Conservation (phyloP, 2,888 invertebrate species). For the Bibio marci region DNA sequence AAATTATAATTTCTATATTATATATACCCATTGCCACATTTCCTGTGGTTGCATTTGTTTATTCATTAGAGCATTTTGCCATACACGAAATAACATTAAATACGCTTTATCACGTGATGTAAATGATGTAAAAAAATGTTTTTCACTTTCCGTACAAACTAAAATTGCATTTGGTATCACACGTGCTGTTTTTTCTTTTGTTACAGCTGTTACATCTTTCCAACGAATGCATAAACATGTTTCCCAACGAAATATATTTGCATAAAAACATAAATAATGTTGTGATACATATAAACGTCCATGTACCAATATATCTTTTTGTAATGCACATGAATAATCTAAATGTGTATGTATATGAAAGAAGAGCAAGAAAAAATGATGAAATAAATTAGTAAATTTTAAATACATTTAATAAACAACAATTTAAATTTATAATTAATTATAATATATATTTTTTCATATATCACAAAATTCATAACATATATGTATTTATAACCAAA, state of each 20-base stretch:
- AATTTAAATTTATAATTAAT: background rate
- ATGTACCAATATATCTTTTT: conserved; percentile 89
- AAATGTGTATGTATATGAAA: no score
- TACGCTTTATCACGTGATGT: conserved; percentile 86
- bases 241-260: conserved; percentile 96
- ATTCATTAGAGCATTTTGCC: conserved; percentile 91
- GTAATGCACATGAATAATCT: conserved; percentile 96
- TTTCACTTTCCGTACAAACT: conserved; percentile 63
- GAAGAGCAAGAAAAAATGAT: no score
- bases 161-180: conserved; percentile 96
- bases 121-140: conserved; percentile 89
- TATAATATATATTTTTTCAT: background rate
- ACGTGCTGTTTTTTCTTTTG: conserved; percentile 84
- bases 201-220: conserved; percentile 83
- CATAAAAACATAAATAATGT: conserved; percentile 91
- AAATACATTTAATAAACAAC: background rate
- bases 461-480: no score
- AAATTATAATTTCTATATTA: no score
- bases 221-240: conserved; percentile 69
- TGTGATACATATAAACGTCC: conserved; percentile 91
- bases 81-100: conserved; percentile 86
- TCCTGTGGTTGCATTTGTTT: conserved; percentile 68
- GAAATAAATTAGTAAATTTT: conserved; percentile 7
- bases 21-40: conserved; percentile 73
- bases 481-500: no score